phyloP scores from a whole-genome alignment of 2,797 vertebrate species.

The Hydrophis major region DNA sequence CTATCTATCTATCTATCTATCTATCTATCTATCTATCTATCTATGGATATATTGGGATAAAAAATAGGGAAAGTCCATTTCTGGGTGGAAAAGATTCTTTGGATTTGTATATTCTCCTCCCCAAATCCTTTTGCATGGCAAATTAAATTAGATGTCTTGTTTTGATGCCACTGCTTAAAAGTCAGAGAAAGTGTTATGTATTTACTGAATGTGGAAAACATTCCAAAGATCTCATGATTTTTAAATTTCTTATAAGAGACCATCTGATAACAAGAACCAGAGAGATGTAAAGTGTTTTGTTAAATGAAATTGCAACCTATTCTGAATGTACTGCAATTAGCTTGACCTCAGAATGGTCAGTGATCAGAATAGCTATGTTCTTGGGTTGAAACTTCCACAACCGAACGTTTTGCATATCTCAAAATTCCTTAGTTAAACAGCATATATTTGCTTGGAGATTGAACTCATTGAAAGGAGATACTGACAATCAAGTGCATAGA shows the following conservation, averaged over 20 bases:
- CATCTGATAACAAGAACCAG: not conserved
- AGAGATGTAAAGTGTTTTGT: not conserved
- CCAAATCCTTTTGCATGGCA: not conserved
- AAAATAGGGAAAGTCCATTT: not conserved
- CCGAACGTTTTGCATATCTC: not conserved
- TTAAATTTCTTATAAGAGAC: not conserved
- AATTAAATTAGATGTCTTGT: not conserved
- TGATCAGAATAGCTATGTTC: not conserved
- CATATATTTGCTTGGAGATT: not conserved
- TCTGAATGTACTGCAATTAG: not conserved
- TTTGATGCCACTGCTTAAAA: not conserved
- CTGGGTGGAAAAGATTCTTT: not conserved
- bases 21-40: too few relatives aligned
- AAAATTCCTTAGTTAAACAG: not conserved
- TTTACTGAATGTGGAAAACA: not conserved
- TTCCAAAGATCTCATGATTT: not conserved
- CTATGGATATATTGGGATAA: not conserved
- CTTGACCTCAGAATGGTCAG: not conserved
- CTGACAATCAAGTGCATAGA: not conserved
- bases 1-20: too few relatives aligned
- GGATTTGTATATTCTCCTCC: not conserved
- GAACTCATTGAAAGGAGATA: not conserved
- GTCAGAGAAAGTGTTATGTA: not conserved
- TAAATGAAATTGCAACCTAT: not conserved
- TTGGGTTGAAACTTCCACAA: not conserved